These are phyloP conservation scores for Aphrophora alni DNA, from an alignment of 2,888 invertebrate genomes.

Conservation along the genomic window DNA sequence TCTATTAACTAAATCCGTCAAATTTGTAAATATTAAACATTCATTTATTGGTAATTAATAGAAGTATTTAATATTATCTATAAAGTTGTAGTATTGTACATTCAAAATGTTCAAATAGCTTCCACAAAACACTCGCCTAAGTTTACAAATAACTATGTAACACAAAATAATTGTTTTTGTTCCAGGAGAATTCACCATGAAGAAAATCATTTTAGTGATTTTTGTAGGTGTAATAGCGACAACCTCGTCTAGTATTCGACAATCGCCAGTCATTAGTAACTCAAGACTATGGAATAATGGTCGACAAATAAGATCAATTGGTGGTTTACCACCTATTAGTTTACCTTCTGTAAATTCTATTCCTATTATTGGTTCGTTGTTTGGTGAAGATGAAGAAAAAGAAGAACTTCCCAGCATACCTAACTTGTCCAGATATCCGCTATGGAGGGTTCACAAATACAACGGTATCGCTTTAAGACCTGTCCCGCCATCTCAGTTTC, in stretches of 20 bases:
- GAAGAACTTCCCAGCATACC: background rate
- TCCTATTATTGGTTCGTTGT: slow-evolving; percentile 15
- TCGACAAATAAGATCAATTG: background rate
- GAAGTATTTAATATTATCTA: too few species aligned
- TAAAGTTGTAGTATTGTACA: too few species aligned
- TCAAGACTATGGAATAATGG: background rate
- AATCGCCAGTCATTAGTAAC: background rate
- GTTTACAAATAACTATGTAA: too few species aligned
- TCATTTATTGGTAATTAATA: too few species aligned
- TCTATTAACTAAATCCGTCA: too few species aligned
- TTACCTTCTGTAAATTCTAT: background rate
- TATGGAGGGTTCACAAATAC: slow-evolving; percentile 55
- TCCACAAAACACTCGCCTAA: too few species aligned
- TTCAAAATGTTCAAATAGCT: too few species aligned
- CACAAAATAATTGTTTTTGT: background rate
- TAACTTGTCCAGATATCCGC: slow-evolving; percentile 39
- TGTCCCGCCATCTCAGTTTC: slow-evolving; percentile 43
- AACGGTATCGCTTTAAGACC: slow-evolving; percentile 53
- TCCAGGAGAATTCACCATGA: background rate
- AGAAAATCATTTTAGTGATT: background rate
- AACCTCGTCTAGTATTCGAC: background rate
- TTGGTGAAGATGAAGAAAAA: background rate
- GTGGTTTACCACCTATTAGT: background rate
- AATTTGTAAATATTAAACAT: too few species aligned
- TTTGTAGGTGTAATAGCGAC: background rate